A percentile compares a stretch with the other conserved stretches of the same genome.
Conservation (phyloP, 2,888 invertebrate genomes). For the Pandemis cinnamomeana region DNA sequence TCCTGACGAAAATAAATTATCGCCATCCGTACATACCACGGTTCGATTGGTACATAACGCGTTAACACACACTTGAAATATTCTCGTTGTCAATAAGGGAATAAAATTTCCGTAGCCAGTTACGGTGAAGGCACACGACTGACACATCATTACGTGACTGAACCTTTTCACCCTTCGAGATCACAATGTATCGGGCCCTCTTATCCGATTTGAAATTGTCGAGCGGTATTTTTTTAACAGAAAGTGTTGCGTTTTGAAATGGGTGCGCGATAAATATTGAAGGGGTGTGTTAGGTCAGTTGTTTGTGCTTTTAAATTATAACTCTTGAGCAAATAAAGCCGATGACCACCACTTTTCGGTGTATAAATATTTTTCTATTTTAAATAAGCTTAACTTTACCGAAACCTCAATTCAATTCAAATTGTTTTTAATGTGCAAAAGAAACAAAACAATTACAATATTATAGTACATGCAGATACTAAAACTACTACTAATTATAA, state of each 20-base stretch:
- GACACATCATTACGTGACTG: conserved; percentile 77
- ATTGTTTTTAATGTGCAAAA: no score
- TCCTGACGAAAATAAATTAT: background rate
- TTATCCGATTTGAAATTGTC: conserved; percentile 36
- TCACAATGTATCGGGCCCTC: conserved; percentile 57
- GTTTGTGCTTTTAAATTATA: background rate
- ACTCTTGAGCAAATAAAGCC: no score
- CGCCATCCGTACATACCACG: background rate
- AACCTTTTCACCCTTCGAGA: conserved; percentile 63
- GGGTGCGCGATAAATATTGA: background rate
- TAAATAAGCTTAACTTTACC: no score
- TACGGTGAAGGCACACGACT: conserved; percentile 57
- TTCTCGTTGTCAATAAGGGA: conserved; percentile 66
- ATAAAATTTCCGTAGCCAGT: conserved; percentile 69
- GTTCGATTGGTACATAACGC: conserved; percentile 37
- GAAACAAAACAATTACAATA: no score
- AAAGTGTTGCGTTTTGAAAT: conserved; percentile 13
- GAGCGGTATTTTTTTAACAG: conserved; percentile 22
- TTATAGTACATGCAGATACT: no score
- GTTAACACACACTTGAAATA: conserved; percentile 52
- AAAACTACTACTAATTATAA: no score
- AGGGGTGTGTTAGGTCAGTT: background rate
- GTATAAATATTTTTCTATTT: no score
- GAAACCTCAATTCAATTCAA: no score
- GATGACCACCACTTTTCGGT: no score